Conservation (phyloP, 2,113 vertebrate genomes). For the Rhinichthys klamathensis region DNA sequence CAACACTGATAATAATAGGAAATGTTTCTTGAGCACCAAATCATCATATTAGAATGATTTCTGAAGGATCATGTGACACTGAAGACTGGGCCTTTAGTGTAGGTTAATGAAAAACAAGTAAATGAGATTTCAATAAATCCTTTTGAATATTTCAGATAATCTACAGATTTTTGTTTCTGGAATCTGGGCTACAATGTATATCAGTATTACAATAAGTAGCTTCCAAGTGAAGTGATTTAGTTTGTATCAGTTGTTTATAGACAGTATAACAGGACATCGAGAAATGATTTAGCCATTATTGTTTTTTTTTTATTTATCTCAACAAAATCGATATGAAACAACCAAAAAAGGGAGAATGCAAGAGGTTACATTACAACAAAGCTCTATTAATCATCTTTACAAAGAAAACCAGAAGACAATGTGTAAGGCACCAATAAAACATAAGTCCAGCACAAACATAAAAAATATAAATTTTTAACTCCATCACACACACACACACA, state of each 20-base stretch:
- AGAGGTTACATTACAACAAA: not conserved
- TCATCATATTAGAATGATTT: not conserved
- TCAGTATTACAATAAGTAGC: no score
- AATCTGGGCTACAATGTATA: no score
- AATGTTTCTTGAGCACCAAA: not conserved
- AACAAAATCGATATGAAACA: not conserved
- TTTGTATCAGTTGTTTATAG: not conserved
- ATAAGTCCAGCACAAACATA: not conserved
- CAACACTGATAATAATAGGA: not conserved
- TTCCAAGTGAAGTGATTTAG: no score
- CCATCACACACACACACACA: not conserved
- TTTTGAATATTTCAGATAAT: no score
- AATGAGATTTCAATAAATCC: no score
- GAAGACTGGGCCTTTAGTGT: not conserved
- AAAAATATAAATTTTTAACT: not conserved
- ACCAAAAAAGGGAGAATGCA: not conserved
- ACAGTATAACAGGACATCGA: not conserved
- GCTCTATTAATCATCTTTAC: not conserved
- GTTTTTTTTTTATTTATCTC: constrained; percentile 4
- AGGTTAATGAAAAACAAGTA: no score
- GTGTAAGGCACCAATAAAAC: constrained; percentile 15
- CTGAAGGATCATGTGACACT: not conserved
- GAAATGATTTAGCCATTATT: not conserved
- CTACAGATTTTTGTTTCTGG: no score
- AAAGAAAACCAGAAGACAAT: constrained; percentile 5